phyloP scores from a whole-genome alignment of 2,113 vertebrate species.

The Gobius niger region DNA sequence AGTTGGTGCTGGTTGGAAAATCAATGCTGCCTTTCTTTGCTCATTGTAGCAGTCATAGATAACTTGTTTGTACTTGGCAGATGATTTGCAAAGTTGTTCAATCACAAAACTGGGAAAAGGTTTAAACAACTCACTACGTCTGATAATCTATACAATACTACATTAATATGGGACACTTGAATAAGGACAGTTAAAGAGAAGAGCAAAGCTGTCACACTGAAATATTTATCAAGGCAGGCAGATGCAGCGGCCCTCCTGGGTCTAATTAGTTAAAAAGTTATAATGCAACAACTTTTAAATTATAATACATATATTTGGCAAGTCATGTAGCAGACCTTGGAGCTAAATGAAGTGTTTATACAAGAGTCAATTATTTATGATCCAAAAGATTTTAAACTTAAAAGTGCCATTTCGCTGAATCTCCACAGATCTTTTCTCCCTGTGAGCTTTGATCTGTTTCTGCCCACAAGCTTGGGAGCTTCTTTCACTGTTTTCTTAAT shows the following conservation, averaged over 20 bases:
- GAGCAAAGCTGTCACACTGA: constrained; percentile 23
- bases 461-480: constrained; percentile 26
- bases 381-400: background rate
- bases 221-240: constrained; percentile 44
- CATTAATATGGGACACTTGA: background rate
- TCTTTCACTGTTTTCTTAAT: constrained; percentile 36
- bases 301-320: background rate
- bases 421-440: constrained; percentile 13
- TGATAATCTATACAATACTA: background rate
- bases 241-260: constrained; percentile 1
- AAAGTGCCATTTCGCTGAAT: constrained; percentile 1
- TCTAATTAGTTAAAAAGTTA: constrained; percentile 39
- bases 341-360: background rate
- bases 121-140: background rate
- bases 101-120: background rate
- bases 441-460: constrained; percentile 38
- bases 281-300: constrained; percentile 7
- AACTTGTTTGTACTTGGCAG: background rate
- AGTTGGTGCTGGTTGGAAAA: background rate
- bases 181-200: constrained; percentile 7
- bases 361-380: background rate
- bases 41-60: background rate
- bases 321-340: background rate
- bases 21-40: background rate
- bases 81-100: background rate